phyloP scores from a whole-genome alignment of 2,113 vertebrate genomes.

The Mus pahari region DNA sequence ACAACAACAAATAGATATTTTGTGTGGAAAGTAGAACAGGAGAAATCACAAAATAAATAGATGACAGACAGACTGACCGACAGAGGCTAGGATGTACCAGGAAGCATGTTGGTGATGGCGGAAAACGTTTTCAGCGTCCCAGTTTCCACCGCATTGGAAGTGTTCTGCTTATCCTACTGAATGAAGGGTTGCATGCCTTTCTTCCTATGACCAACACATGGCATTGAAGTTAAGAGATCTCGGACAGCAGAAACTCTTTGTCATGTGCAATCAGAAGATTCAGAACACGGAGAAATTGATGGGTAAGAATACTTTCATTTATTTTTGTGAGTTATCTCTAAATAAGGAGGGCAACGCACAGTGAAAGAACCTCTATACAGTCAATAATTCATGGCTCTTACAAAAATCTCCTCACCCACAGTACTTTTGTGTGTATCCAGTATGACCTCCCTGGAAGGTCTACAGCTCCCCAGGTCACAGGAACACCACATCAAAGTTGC shows the following conservation, averaged over 20 bases:
- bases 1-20: not conserved
- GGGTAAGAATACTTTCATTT: constrained; percentile 26
- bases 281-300: not conserved
- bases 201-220: not conserved
- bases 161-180: not conserved
- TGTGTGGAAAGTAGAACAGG: not conserved
- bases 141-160: not conserved
- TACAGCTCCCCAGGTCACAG: constrained; percentile 6
- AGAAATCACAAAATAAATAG: not conserved
- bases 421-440: not conserved
- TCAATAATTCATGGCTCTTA: not conserved
- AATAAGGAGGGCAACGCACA: not conserved
- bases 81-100: not conserved
- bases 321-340: constrained; percentile 52
- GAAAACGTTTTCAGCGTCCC: not conserved
- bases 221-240: not conserved
- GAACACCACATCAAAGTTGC: not conserved
- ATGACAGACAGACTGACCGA: not conserved
- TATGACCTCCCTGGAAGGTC: constrained; percentile 20
- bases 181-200: not conserved
- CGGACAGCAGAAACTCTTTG: not conserved
- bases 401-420: not conserved
- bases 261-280: not conserved
- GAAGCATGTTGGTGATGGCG: not conserved
- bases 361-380: not conserved